Base-by-base conservation (phyloP, 2,797 vertebrate genomes). In the Enteromius paludinosus region DNA sequence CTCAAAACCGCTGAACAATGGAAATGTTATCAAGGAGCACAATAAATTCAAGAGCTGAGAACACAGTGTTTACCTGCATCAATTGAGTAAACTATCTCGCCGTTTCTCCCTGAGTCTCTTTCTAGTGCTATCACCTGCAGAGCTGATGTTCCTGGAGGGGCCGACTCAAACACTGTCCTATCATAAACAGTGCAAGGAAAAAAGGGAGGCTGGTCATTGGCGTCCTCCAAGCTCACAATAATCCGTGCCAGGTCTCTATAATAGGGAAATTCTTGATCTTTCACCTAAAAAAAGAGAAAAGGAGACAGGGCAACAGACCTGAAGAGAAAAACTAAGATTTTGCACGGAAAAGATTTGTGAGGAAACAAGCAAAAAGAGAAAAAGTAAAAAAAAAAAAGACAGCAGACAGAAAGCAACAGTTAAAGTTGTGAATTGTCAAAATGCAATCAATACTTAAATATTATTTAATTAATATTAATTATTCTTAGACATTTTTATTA, bases 241-340 rank as follows among this genome's bases (percentile, higher is more conserved):
- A 99, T 90, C 52, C 96, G 94, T 33, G 97, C 96, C 74, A 97
- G 95, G 94, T 97, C 98, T 70, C 98, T 96, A 89, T 98, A 96
- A 62, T 98, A 97, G 15, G 98, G 97, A 83, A 98, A 97, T 89
- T 99, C 97, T 77, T 99, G 98, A 90, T 99, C 98, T 85, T 98
- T 97, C 18, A 99, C 97, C 98, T 99, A 85, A 20, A 69, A 56
- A 76, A 33, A 45, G n/a, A 11, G 25, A 9, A 84, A 20, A 41
- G 64, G n/a, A 66, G 20, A 86, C 1, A 66, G 28, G 76, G n/a
- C 28, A 2, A 72, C 14, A 78, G 30, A 72, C 20, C 18, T 45
- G 35, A 81, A 33, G 7, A 87, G 5, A 65, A 35, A 56, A 14
- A 10, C 12, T 38, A 45, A 47, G 35, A 61, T 76, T 41, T 45